A percentile compares a stretch with the other conserved stretches of the same genome.
phyloP scores from a whole-genome alignment of 2,888 invertebrate genomes.

The Odontocerum albicorne region DNA sequence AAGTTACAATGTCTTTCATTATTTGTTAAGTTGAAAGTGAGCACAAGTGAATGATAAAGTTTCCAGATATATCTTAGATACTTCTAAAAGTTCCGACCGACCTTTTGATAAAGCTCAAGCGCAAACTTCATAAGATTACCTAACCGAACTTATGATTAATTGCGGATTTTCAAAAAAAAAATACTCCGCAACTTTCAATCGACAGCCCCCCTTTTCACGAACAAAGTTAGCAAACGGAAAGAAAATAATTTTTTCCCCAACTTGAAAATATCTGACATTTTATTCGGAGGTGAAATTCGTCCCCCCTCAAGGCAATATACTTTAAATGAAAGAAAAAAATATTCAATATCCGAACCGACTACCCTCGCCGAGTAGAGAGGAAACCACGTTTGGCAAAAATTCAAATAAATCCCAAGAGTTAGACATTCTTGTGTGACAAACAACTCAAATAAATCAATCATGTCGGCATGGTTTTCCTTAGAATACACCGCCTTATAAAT shows the following conservation, averaged over 20 bases:
- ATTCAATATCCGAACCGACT: constrained; percentile 32
- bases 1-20: too few relatives aligned
- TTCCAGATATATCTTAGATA: too few relatives aligned
- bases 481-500: constrained; percentile 25
- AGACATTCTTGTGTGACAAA: constrained; percentile 50
- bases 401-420: constrained; percentile 54
- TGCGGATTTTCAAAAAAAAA: constrained; percentile 16
- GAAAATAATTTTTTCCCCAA: constrained; percentile 4
- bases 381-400: constrained; percentile 52
- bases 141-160: too few relatives aligned
- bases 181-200: constrained; percentile 16
- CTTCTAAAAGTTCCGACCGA: too few relatives aligned
- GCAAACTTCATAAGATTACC: too few relatives aligned
- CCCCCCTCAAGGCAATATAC: constrained; percentile 40
- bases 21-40: too few relatives aligned
- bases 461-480: constrained; percentile 48
- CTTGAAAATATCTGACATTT: constrained; percentile 19
- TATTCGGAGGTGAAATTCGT: constrained; percentile 43
- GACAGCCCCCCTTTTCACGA: constrained; percentile 9
- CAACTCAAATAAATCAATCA: constrained; percentile 62
- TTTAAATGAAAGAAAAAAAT: constrained; percentile 49
- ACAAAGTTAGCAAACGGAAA: constrained; percentile 1
- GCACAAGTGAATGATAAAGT: too few relatives aligned
- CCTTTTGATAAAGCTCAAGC: too few relatives aligned
- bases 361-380: constrained; percentile 20